Conservation (phyloP, 2,888 invertebrate genomes). For the Agelastica alni region DNA sequence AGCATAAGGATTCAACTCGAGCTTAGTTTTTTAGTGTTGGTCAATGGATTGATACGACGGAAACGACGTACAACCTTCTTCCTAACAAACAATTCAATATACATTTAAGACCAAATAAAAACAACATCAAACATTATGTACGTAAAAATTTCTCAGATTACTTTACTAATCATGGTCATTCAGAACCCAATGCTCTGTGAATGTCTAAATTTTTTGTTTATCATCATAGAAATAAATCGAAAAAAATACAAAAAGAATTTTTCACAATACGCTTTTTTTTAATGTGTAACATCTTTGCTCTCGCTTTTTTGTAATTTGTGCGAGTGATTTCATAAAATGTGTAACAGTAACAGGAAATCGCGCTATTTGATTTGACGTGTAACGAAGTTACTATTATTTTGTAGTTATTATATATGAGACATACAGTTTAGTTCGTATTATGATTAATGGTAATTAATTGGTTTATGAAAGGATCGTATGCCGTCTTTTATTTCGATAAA, state of each 20-base stretch:
- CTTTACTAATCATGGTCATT: constrained; percentile 49
- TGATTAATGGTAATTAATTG: too few species aligned
- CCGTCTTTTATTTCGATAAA: too few species aligned
- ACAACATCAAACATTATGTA: constrained; percentile 5
- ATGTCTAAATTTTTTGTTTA: constrained; percentile 46
- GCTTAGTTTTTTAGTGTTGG: constrained; percentile 85
- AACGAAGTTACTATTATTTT: too few species aligned
- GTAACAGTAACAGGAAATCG: too few species aligned
- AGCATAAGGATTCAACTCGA: constrained; percentile 92
- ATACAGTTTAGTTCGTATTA: too few species aligned
- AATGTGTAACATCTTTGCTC: background rate
- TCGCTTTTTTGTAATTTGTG: too few species aligned
- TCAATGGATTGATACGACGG: constrained; percentile 95
- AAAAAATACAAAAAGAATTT: constrained; percentile 16
- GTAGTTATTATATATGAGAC: too few species aligned
- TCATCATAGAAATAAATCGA: constrained; percentile 15
- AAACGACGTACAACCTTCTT: constrained; percentile 78
- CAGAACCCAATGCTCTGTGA: constrained; percentile 57
- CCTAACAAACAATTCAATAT: constrained; percentile 58
- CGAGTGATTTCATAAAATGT: too few species aligned
- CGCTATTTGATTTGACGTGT: too few species aligned
- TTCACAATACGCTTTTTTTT: background rate
- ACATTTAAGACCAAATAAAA: constrained; percentile 9
- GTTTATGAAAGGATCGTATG: too few species aligned
- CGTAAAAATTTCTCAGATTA: constrained; percentile 29